phyloP scores from a whole-genome alignment of 64 coral and sea anemone genomes.

The Acropora tenuis region DNA sequence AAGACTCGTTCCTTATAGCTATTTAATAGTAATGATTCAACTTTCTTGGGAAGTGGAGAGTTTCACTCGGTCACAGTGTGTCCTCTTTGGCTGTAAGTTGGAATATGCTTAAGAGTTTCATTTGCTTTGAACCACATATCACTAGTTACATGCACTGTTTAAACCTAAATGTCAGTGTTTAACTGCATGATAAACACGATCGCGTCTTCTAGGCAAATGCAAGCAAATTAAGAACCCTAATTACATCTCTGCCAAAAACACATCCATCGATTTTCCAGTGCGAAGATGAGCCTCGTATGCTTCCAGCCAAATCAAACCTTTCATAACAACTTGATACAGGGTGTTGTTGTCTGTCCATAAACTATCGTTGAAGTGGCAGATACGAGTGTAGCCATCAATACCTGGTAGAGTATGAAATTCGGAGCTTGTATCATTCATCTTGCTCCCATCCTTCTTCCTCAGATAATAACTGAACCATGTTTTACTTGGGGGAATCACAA shows the following conservation, averaged over 20 bases:
- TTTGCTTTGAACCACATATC: too few relatives aligned
- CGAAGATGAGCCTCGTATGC: conserved; percentile 53
- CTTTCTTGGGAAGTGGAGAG: too few relatives aligned
- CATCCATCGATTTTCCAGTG: conserved; percentile 50
- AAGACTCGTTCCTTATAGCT: too few relatives aligned
- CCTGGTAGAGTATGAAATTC: neutral
- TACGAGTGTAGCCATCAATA: conserved; percentile 12
- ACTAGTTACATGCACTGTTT: too few relatives aligned
- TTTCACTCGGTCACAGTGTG: too few relatives aligned
- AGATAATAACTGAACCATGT: neutral
- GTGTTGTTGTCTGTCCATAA: conserved; percentile 35
- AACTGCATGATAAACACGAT: neutral
- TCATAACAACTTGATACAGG: conserved; percentile 51
- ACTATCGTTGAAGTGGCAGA: neutral
- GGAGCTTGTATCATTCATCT: neutral
- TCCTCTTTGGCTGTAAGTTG: too few relatives aligned
- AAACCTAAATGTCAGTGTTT: too few relatives aligned
- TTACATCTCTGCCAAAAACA: conserved; percentile 59
- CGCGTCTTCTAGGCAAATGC: neutral
- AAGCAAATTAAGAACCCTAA: too few relatives aligned
- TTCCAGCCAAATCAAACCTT: conserved; percentile 60
- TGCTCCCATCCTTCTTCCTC: neutral
- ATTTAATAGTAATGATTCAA: too few relatives aligned
- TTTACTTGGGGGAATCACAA: conserved; percentile 21
- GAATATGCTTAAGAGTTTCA: too few relatives aligned